Evolutionary conservation across 64 coral and sea anemone species (phyloP).

Genomic region (Montipora efflorescens): DNA sequence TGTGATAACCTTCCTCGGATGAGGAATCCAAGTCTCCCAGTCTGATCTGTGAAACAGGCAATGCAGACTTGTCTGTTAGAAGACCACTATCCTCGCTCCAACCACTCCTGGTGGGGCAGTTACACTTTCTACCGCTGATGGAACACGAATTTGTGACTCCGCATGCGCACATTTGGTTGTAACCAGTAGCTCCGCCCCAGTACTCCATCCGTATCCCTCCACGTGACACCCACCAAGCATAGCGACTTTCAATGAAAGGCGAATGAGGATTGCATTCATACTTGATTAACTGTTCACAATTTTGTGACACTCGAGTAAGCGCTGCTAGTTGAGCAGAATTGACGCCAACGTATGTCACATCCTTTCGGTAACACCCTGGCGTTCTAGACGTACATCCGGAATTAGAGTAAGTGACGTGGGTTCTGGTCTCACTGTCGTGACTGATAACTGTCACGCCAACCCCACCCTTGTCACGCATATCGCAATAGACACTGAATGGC

Average conservation of each 20-base stretch:
- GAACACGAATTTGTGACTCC: constrained; percentile 15
- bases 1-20: background rate
- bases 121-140: background rate
- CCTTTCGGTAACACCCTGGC: background rate
- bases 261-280: background rate
- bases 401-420: background rate
- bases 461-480: constrained; percentile 39
- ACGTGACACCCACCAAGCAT: constrained; percentile 4
- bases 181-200: constrained; percentile 6
- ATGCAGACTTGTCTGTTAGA: constrained; percentile 11
- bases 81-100: constrained; percentile 31
- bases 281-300: constrained; percentile 54
- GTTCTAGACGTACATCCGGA: background rate
- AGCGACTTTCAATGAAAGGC: background rate
- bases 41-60: constrained; percentile 18
- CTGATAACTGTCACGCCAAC: constrained; percentile 53
- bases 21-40: background rate
- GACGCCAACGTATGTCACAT: constrained; percentile 21
- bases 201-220: background rate
- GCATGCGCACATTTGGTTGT: background rate
- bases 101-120: background rate
- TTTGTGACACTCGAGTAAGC: background rate
- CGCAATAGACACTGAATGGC: constrained; percentile 53
- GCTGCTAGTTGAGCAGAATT: background rate
- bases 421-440: constrained; percentile 33